Base-by-base conservation (phyloP, 2,797 vertebrate genomes). In the Gadopsis bispinosus region DNA sequence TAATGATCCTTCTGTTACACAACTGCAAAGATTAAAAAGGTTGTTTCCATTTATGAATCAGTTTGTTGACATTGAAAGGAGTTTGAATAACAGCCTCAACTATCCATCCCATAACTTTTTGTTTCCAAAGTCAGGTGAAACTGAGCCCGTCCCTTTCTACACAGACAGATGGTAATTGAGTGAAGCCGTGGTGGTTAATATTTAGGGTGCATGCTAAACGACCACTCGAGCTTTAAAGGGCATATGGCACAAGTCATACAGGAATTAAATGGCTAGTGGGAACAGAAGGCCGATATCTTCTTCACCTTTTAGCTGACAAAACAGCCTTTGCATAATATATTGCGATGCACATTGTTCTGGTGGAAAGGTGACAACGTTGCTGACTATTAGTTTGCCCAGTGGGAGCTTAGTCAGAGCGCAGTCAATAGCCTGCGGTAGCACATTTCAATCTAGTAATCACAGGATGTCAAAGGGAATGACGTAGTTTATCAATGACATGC, bases 211-310 rank as follows among this genome's bases (percentile, higher is more conserved):
- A 89, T 84, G 86, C 80, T 87, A 87, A 90, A 88, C 69, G 68
- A 86, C 88, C 86, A 77, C 73, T 89, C 43, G 61, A 90, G 90
- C 87, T 92, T 90, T 91, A 84, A 91, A 90, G 89, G 89, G 88
- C 91, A 93, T 92, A 92, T 90, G 89, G 93, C 85, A 80, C 71
- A 61, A 89, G 73, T 88, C 89, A 87, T 88, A 89, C 83, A 88
- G 89, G 89, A 83, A 90, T 85, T 87, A 85, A 92, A 91, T 87
- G 71, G 79, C 85, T 77, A 81, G 85, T 17, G 41, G 81, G 82
- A 91, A 88, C 90, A 89, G 87, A 89, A 89, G 91, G 88, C 75
- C 73, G 68, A 84, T 81, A 87, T 83, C 86, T 73, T 87, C 76
- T 75, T 88, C 81, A 86, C 80, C 81, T 89, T 88, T 90, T 86